Base-by-base conservation (phyloP, 2,888 invertebrate species). In the Resseliella maxima region DNA sequence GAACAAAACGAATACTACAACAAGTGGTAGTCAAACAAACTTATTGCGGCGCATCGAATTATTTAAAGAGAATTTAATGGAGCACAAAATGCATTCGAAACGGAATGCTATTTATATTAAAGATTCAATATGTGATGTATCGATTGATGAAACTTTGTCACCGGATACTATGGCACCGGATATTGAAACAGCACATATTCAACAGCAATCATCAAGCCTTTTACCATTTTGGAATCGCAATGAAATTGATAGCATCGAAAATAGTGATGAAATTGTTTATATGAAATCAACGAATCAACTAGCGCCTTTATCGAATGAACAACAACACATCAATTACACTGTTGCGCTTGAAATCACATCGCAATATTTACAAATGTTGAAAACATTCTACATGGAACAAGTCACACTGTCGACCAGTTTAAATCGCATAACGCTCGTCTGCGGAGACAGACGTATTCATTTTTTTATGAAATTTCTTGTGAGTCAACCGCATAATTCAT, bases 61-160 rank as follows among this genome's bases (percentile, higher is more conserved):
- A 46, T 91, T 91, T 86, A 90, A 90, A 88, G 89, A 89, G 27
- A 89, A 90, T 88, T 87, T 90, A 85, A 88, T 89, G 87, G 88
- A 89, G 36, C 89, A 89, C 87, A 72, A 31, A 31, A 72, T 72
- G 72, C 89, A 36, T 45, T 59, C 86, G 54, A 86, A 89, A 86
- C 88, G 88, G 36, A 88, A 88, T 86, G 89, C 88, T 50, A 89
- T 89, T 86, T 89, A 89, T 88, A 87, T 89, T 87, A 88, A 88
- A 87, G 88, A 85, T 72, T 64, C 83, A n/a, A 36, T 38, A 10
- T 83, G 83, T 24, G 38, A 38, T 38, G 24, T 83, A 6, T 6
- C 38, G 12, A 27, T 83, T 1, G 83, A 85, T 85, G 31, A 12
- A 85, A 45, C 41, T 21, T 46, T 46, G 45, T 24, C 21, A 36